Percentiles rank a stretch among this genome's conserved stretches.
These are phyloP conservation scores for Cetoscarus ocellatus DNA, from an alignment of 2,797 vertebrate genomes.

Conservation along the genomic window DNA sequence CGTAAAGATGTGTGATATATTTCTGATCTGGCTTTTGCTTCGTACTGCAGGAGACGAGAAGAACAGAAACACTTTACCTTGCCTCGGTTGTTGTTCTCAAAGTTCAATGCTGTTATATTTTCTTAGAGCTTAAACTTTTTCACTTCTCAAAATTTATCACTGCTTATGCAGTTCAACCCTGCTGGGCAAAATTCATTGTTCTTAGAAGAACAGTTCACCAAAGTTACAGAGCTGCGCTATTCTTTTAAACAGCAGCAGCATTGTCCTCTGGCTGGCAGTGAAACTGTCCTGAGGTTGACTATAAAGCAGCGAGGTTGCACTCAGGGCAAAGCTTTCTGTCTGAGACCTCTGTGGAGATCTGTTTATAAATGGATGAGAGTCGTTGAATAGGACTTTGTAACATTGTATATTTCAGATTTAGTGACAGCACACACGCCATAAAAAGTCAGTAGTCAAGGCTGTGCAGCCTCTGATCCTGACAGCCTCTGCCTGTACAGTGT, in stretches of 20 bases:
- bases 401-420: slow-evolving; percentile 54
- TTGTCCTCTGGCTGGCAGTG: slow-evolving; percentile 44
- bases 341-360: slow-evolving; percentile 46
- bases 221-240: slow-evolving; percentile 27
- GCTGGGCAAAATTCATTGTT: slow-evolving; percentile 33
- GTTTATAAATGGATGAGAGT: slow-evolving; percentile 58
- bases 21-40: slow-evolving; percentile 41
- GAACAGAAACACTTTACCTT: slow-evolving; percentile 34
- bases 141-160: slow-evolving; percentile 24
- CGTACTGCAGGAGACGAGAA: slow-evolving; percentile 36
- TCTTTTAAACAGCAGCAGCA: slow-evolving; percentile 22
- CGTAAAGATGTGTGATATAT: slow-evolving; percentile 46
- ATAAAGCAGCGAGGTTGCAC: slow-evolving; percentile 42
- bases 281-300: slow-evolving; percentile 48
- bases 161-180: slow-evolving; percentile 7
- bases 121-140: slow-evolving; percentile 20
- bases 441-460: slow-evolving; percentile 45
- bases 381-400: slow-evolving; percentile 53
- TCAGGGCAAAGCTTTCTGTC: slow-evolving; percentile 23
- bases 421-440: slow-evolving; percentile 44
- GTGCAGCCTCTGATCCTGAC: slow-evolving; percentile 20
- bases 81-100: slow-evolving; percentile 36
- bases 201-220: slow-evolving; percentile 35
- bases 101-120: slow-evolving; percentile 23
- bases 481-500: slow-evolving; percentile 23